Base-by-base conservation (phyloP, 2,113 vertebrate genomes). In the Osmerus mordax region DNA sequence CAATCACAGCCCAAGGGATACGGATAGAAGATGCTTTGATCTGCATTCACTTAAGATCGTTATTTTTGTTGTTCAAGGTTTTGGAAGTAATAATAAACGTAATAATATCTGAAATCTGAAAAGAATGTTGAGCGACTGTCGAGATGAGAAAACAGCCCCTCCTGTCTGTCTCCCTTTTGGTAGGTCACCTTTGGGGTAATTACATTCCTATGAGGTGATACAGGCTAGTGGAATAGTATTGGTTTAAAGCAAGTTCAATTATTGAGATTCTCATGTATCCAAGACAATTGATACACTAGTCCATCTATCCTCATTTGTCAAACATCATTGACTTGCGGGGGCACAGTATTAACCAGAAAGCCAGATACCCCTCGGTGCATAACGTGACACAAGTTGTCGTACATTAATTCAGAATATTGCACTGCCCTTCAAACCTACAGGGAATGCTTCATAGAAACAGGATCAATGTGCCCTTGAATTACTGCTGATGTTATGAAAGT, bases 111-210 rank as follows among this genome's bases (percentile, higher is more conserved):
- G 2, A 12, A 11, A 47, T 47, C 9, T 9, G 2, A 47, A 2
- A 47, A 47, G 8, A 47, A 47, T 47, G 7, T 12, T 47, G 41
- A 47, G 9, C 8, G 8, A 12, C 41, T 2, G 41, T 47, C 1
- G 41, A 47, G 41, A 9, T 47, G 41, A 47, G 75, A 78, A 81
- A 19, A 62, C 23, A 62, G 60, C 60, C 60, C 28, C 14, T 14
- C 15, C 13, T 16, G 13, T 62, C 60, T 60, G 3, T 23, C 19
- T 23, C 12, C 23, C 21, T 60, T 23, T 13, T 13, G 4, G 29
- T 1, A 64, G 12, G 14, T 64, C 16, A 41, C 25, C 12, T 41
- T 19, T 19, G 13, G 32, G 63, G 16, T 29, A 65, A 65, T 65
- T 23, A 8, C 25, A 15, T 65, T 65, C 18, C 32, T 65, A 8